A percentile compares a stretch with the other conserved stretches of the same genome.
Evolutionary conservation across 1,140 invertebrate genomes (phyloP).

Genomic region (Drosophila bocqueti): DNA sequence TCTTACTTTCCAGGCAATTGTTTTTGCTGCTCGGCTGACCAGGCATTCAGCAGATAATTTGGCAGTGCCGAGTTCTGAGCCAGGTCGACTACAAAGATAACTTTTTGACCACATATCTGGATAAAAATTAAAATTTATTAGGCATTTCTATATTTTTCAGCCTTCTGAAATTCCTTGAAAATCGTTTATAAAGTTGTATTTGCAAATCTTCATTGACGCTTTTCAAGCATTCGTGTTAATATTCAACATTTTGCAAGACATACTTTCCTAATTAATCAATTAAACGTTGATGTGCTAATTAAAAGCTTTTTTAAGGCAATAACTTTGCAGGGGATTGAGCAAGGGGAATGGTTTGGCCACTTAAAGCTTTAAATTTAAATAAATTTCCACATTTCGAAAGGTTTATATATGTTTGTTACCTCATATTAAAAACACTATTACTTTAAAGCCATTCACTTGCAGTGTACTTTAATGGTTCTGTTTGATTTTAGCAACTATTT

Average conservation of each 20-base stretch:
- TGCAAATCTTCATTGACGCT: neutral
- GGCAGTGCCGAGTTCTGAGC: conserved; percentile 4
- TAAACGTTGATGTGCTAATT: conserved; percentile 14
- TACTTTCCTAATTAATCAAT: conserved; percentile 14
- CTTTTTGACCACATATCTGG: neutral
- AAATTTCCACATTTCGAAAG: conserved; percentile 13
- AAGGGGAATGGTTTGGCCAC: conserved; percentile 3
- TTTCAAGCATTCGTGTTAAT: conserved; percentile 3
- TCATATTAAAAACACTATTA: neutral
- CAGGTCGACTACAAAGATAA: neutral
- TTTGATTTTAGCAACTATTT: neutral
- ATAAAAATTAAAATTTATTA: neutral
- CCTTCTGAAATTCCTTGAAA: neutral
- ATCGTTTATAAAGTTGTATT: neutral
- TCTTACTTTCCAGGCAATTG: conserved; percentile 70
- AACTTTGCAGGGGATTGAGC: neutral
- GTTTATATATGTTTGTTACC: neutral
- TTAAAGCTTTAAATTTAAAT: neutral
- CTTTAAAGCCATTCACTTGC: neutral
- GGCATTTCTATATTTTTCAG: neutral
- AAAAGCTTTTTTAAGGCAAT: conserved; percentile 15
- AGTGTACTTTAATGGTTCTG: neutral
- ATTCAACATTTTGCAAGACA: conserved; percentile 5
- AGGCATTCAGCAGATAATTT: conserved; percentile 21
- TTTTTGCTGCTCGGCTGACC: conserved; percentile 31